Evolutionary conservation across 2,888 invertebrate species (phyloP).

Genomic region (Rhorus exstirpatorius): DNA sequence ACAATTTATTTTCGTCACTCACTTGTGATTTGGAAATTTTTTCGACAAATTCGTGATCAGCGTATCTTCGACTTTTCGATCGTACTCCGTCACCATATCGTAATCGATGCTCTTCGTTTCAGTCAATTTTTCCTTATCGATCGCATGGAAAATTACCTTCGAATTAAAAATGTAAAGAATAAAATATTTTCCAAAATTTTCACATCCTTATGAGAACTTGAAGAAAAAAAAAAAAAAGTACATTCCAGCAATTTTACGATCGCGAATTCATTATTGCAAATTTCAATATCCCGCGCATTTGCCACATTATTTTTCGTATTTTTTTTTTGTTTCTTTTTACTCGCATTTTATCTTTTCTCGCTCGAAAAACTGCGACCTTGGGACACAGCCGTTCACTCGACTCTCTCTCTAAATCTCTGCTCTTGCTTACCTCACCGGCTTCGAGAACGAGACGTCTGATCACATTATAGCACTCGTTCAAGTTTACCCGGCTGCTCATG

Average conservation of each 20-base stretch:
- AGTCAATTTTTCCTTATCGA: conserved; percentile 86
- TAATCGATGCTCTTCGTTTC: conserved; percentile 89
- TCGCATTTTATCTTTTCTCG: conserved; percentile 1
- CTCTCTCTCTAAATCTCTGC: conserved; percentile 45
- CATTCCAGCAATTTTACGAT: background rate
- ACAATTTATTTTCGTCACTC: conserved; percentile 74
- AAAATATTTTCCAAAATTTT: conserved; percentile 39
- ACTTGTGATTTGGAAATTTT: conserved; percentile 89
- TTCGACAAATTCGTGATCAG: conserved; percentile 88
- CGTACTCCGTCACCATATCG: conserved; percentile 94
- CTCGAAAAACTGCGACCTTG: conserved; percentile 34
- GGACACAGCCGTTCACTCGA: conserved; percentile 38
- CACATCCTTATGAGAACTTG: background rate
- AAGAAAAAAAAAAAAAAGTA: background rate
- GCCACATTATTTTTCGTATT: background rate
- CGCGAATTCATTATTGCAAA: background rate
- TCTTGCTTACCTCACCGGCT: conserved; percentile 86
- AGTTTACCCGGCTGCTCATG: conserved; percentile 76
- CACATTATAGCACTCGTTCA: conserved; percentile 85
- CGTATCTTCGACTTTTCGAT: conserved; percentile 91
- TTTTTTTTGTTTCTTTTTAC: background rate
- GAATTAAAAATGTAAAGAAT: conserved; percentile 80
- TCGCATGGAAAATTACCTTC: conserved; percentile 88
- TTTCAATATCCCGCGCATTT: background rate
- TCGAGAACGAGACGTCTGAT: conserved; percentile 85